A percentile compares a stretch with the other conserved stretches of the same genome.
These are phyloP conservation scores for Lysiphlebus fabarum DNA, from an alignment of 1,140 invertebrate genomes.

Conservation along the genomic window DNA sequence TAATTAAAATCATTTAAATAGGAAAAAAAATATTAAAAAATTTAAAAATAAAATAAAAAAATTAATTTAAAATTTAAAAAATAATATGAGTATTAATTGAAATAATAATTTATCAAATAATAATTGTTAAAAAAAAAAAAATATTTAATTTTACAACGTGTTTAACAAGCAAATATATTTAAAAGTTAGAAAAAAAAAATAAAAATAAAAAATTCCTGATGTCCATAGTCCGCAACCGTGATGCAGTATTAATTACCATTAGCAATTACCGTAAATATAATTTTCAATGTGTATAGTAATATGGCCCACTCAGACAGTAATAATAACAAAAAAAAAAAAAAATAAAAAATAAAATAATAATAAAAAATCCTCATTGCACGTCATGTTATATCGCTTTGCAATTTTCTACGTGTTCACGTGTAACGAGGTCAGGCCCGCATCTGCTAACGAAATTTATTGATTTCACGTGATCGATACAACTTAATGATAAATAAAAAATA, in stretches of 20 bases:
- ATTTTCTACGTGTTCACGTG: slow-evolving; percentile 23
- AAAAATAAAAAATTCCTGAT: slow-evolving; percentile 22
- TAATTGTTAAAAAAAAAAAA: too few species aligned
- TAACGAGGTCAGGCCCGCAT: slow-evolving; percentile 26
- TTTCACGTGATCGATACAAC: slow-evolving; percentile 4
- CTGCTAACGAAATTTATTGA: not conserved
- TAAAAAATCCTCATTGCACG: not conserved
- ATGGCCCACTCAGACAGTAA: not conserved
- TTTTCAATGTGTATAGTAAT: not conserved
- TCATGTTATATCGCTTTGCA: slow-evolving; percentile 14
- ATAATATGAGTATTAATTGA: too few species aligned
- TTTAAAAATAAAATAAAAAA: too few species aligned
- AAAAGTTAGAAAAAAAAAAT: too few species aligned
- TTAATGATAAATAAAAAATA: slow-evolving; percentile 2
- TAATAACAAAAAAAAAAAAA: slow-evolving; percentile 1
- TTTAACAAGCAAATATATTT: too few species aligned
- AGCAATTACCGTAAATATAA: too few species aligned
- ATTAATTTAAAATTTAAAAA: too few species aligned
- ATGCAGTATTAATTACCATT: slow-evolving; percentile 28
- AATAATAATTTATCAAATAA: too few species aligned
- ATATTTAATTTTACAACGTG: too few species aligned
- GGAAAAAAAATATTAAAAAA: too few species aligned
- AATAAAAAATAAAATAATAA: not conserved
- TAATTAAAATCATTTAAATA: too few species aligned
- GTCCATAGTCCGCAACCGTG: slow-evolving; percentile 28